Conservation (phyloP, 2,113 vertebrate species). For the Forbesichthys agassizii region DNA sequence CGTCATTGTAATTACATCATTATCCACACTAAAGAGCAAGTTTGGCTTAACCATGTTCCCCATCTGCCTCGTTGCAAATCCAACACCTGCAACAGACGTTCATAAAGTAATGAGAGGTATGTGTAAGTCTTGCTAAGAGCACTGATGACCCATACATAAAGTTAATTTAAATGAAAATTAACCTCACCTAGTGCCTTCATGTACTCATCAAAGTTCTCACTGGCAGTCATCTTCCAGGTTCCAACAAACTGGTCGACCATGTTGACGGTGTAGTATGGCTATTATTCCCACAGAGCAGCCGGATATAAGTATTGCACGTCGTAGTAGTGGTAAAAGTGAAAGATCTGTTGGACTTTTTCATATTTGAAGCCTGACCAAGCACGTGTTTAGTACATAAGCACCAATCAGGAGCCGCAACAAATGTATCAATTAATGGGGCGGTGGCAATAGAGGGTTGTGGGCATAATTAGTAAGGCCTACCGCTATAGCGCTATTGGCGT, state of each 20-base stretch:
- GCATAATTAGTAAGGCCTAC: conserved; percentile 1
- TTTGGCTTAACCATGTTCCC: conserved; percentile 81
- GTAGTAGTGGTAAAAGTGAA: neutral
- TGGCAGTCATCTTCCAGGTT: conserved; percentile 83
- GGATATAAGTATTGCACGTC: neutral
- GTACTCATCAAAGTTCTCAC: conserved; percentile 87
- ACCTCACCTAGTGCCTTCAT: conserved; percentile 87
- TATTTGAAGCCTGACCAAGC: conserved; percentile 43
- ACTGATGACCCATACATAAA: neutral
- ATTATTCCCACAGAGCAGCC: neutral
- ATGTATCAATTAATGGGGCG: conserved; percentile 8
- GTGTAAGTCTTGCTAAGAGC: too few relatives aligned
- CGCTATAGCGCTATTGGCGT: too few relatives aligned
- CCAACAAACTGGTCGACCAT: conserved; percentile 86
- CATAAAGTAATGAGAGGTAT: too few relatives aligned
- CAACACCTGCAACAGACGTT: conserved; percentile 75
- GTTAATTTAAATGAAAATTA: neutral
- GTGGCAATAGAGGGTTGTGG: too few relatives aligned
- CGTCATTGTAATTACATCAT: conserved; percentile 78
- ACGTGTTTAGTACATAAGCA: neutral
- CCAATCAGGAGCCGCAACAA: conserved; percentile 49
- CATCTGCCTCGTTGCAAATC: conserved; percentile 81
- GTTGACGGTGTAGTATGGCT: neutral
- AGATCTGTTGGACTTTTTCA: neutral
- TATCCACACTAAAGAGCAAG: conserved; percentile 80